Base-by-base conservation (phyloP, 2,113 vertebrate genomes). In the Garra rufa region DNA sequence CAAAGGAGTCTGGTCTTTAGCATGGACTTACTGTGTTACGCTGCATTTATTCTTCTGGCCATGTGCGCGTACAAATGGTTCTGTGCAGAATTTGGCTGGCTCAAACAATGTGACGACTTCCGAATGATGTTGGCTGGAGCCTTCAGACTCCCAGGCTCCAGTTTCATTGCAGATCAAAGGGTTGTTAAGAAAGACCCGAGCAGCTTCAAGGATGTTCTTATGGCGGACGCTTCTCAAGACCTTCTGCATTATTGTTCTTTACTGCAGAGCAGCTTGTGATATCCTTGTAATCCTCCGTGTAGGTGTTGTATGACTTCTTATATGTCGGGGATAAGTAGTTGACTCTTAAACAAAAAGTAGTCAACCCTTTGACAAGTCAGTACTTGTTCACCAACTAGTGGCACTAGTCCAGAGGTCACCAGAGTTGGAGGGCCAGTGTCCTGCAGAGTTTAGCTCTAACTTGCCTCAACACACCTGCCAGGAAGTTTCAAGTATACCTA, bases 1-100 rank as follows among this genome's bases (percentile, higher is more conserved):
- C 52, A 74, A 38, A 74, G 46, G 24, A 63, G 43, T 78, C 59
- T 76, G 83, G 73, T 88, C 67, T 89, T 89, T 90, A 75, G 83
- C 87, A 91, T 92, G 85, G 82, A 83, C 82, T 59, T n/a, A 26
- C 34, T 14, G 2, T 21, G 73, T 61, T 76, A 76, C 43, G 15
- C 57, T 75, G 59, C 46, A 63, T 79, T 30, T 83, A n/a, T 70
- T 82, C 78, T 87, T 82, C n/a, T 76, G 85, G 75, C 38, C 61
- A 4, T 85, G 78, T 86, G 61, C 67, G 85, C 61, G 52, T 79
- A 84, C 30, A 87, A 57, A 61, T 75, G 38, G 71, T 46, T 69
- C 80, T 34, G 21, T 34, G 75, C 83, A 80, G 70, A 76, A 86
- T 38, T 91, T 88, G 91, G 89, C 90, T 30, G 13, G 76, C 30